These are phyloP conservation scores for Lophura swinhoii DNA, from an alignment of 2,797 vertebrate genomes.

Conservation along the genomic window DNA sequence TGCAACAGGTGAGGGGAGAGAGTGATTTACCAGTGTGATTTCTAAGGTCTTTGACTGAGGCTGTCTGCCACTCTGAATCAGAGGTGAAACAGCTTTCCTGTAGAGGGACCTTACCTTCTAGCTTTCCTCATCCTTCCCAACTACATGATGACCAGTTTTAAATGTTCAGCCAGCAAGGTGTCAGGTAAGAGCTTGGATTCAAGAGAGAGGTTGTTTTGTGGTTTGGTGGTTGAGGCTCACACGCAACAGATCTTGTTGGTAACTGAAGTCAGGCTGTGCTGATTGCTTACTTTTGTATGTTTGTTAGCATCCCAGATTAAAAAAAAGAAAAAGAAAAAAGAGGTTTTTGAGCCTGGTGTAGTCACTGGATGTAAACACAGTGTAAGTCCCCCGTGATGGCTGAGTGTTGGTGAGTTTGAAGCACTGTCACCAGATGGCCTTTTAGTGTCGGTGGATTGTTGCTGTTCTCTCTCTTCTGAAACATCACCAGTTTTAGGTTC, in stretches of 20 bases:
- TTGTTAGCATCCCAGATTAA: background rate
- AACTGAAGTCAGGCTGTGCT: background rate
- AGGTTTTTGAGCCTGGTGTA: background rate
- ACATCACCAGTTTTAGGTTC: background rate
- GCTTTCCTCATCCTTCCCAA: background rate
- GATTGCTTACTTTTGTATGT: background rate
- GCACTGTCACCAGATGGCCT: background rate
- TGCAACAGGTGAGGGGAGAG: background rate
- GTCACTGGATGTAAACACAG: background rate
- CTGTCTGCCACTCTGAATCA: background rate
- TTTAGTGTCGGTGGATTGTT: background rate
- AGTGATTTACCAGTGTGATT: background rate
- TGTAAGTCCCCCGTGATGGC: background rate
- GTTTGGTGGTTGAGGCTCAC: background rate
- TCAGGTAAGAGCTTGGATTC: background rate
- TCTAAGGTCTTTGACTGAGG: background rate
- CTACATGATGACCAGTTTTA: rapidly evolving
- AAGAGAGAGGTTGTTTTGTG: background rate
- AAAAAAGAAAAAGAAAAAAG: background rate
- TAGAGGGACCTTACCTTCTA: background rate
- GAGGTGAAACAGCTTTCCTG: background rate
- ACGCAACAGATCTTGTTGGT: background rate
- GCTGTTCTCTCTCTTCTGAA: background rate
- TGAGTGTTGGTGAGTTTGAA: background rate
- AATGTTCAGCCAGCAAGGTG: background rate